Conservation (phyloP, 2,113 vertebrate species). For the Lophochroa leadbeateri region DNA sequence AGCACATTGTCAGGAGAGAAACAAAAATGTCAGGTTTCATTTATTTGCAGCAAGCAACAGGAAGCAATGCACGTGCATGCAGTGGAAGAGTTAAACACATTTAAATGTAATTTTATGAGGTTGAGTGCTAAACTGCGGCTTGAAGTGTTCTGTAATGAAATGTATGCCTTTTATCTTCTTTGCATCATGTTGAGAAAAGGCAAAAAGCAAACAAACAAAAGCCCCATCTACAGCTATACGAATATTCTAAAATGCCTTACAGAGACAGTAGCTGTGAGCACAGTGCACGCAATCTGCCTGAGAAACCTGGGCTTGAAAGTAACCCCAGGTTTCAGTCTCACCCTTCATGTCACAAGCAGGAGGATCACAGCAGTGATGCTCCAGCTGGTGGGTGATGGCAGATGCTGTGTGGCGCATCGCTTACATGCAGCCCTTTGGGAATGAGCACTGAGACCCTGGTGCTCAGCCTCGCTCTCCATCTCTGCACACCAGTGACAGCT, state of each 20-base stretch:
- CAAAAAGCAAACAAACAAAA: neutral
- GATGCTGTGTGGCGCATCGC: neutral
- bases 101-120: slow-evolving; percentile 39
- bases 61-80: slow-evolving; percentile 12
- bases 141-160: slow-evolving; percentile 1
- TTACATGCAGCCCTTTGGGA: neutral
- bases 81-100: slow-evolving; percentile 28
- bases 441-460: neutral
- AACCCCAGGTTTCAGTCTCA: neutral
- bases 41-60: slow-evolving; percentile 5
- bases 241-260: neutral
- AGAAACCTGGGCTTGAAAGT: neutral
- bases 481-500: neutral
- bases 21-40: neutral
- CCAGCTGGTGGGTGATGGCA: neutral
- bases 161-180: neutral
- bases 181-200: neutral
- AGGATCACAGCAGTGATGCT: neutral
- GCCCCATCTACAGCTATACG: fast-evolving
- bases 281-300: neutral
- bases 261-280: neutral
- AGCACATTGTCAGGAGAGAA: neutral
- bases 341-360: neutral
- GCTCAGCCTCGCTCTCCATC: neutral
- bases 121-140: neutral